These are phyloP conservation scores for Deroptyus accipitrinus DNA, from an alignment of 2,113 vertebrate species.

Conservation along the genomic window DNA sequence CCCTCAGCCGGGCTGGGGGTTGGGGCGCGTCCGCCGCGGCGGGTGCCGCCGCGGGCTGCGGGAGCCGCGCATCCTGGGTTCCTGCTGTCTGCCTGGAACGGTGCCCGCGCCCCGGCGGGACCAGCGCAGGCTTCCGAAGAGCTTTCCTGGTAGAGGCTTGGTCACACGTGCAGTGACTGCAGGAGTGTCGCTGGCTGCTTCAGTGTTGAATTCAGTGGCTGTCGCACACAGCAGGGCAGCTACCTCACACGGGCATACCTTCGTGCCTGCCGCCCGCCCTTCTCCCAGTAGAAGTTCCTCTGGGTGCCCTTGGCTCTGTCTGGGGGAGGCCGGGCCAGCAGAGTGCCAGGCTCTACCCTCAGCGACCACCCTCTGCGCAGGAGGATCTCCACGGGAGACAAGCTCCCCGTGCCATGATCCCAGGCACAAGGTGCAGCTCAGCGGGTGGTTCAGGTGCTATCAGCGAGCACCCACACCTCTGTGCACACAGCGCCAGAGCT, in stretches of 20 bases:
- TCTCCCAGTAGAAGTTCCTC: accelerated
- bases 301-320: accelerated
- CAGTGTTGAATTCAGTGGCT: no score
- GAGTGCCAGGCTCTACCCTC: accelerated
- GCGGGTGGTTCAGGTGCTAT: accelerated
- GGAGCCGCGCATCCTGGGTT: no score
- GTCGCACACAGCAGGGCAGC: accelerated
- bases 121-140: accelerated
- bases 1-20: accelerated
- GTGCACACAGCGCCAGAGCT: accelerated
- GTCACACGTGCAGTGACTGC: accelerated
- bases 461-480: accelerated
- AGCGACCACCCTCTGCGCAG: accelerated
- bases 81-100: background rate
- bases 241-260: accelerated
- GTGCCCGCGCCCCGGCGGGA: background rate
- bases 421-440: background rate
- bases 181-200: background rate
- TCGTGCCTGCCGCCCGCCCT: accelerated
- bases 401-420: background rate
- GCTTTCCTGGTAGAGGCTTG: accelerated
- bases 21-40: no score
- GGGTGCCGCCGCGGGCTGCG: accelerated
- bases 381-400: accelerated
- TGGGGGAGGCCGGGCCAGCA: background rate